These are phyloP conservation scores for Iguana delicatissima DNA, from an alignment of 2,797 vertebrate genomes.

Conservation along the genomic window DNA sequence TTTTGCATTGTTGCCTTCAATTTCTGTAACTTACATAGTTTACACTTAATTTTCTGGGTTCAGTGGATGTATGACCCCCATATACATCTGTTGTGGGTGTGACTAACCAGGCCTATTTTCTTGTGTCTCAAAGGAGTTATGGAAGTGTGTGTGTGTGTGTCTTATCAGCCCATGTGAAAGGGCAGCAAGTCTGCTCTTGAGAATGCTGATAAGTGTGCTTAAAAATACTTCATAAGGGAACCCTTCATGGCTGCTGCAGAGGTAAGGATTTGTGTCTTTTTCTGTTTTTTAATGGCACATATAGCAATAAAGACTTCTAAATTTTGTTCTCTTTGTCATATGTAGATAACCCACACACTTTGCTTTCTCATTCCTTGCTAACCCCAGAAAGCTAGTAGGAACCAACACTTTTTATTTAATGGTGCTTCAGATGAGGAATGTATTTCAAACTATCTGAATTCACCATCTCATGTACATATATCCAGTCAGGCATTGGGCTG, in stretches of 20 bases:
- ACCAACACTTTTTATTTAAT: conserved; percentile 71
- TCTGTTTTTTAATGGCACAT: conserved; percentile 63
- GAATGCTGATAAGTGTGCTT: conserved; percentile 77
- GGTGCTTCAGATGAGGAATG: conserved; percentile 78
- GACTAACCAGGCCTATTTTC: conserved; percentile 80
- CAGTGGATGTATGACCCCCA: conserved; percentile 81
- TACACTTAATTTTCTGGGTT: conserved; percentile 74
- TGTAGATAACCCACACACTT: conserved; percentile 4
- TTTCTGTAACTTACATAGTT: conserved; percentile 78
- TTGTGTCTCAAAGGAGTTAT: conserved; percentile 69
- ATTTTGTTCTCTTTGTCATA: conserved; percentile 40
- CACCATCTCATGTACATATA: conserved; percentile 65
- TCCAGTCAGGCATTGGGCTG: conserved; percentile 46
- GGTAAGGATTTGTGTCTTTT: conserved; percentile 66
- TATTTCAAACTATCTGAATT: conserved; percentile 69
- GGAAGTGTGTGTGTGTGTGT: conserved; percentile 42
- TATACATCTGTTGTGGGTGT: conserved; percentile 77
- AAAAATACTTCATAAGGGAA: conserved; percentile 68
- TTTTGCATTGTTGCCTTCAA: conserved; percentile 77
- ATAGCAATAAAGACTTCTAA: conserved; percentile 77
- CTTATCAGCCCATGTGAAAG: conserved; percentile 79
- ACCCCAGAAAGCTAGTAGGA: conserved; percentile 62
- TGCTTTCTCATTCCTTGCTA: conserved; percentile 45
- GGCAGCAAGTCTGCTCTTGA: conserved; percentile 78
- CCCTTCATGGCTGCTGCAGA: conserved; percentile 61